Conservation (phyloP, 2,113 vertebrate species). For the Colius striatus region DNA sequence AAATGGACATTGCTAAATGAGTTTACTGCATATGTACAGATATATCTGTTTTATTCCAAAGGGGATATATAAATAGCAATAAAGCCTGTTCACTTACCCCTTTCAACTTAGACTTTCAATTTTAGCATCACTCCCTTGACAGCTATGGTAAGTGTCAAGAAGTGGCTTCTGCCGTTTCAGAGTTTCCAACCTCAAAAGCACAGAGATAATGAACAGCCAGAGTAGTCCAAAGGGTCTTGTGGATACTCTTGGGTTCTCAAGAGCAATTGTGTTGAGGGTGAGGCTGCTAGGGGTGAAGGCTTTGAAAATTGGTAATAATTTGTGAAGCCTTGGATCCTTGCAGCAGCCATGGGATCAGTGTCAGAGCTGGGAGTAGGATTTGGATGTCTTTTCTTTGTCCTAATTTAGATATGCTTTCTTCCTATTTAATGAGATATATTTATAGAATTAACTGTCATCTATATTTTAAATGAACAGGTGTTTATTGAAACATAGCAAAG, state of each 20-base stretch:
- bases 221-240: neutral
- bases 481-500: slow-evolving; percentile 27
- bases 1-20: slow-evolving; percentile 12
- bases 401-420: slow-evolving; percentile 2
- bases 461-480: slow-evolving; percentile 15
- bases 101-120: slow-evolving; percentile 27
- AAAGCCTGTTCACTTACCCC: slow-evolving; percentile 9
- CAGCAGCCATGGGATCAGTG: neutral
- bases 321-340: neutral
- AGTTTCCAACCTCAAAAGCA: neutral
- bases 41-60: neutral
- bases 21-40: neutral
- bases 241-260: neutral
- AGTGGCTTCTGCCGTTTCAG: neutral
- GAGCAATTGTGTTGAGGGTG: neutral
- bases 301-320: neutral
- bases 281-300: neutral
- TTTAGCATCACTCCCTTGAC: slow-evolving; percentile 38
- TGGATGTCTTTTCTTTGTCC: neutral
- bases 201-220: neutral
- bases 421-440: neutral
- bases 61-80: slow-evolving; percentile 24
- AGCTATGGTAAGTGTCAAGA: slow-evolving; percentile 13
- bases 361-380: neutral
- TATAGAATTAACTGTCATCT: slow-evolving; percentile 5